Evolutionary conservation across 2,113 vertebrate genomes (phyloP).

Genomic region (Spermophilus dauricus): DNA sequence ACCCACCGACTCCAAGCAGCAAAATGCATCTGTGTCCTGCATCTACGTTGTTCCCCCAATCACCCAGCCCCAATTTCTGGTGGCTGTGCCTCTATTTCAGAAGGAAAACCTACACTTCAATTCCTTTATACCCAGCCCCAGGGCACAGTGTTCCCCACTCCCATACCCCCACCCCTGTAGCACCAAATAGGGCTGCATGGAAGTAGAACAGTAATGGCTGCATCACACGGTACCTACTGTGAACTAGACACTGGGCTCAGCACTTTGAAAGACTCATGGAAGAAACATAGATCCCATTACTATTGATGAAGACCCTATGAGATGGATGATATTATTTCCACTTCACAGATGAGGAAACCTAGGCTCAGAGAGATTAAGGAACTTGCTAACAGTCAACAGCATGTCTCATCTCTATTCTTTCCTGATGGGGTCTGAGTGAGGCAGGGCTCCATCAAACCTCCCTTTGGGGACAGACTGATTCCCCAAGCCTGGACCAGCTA

Average conservation of each 20-base stretch:
- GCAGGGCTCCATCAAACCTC: neutral
- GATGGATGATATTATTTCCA: neutral
- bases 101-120: constrained; percentile 83
- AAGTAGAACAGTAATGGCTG: neutral
- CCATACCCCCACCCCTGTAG: neutral
- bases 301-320: neutral
- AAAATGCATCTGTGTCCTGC: constrained; percentile 92
- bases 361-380: neutral
- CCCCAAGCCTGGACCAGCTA: neutral
- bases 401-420: neutral
- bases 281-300: neutral
- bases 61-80: constrained; percentile 89
- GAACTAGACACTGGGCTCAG: neutral
- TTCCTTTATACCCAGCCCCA: constrained; percentile 21
- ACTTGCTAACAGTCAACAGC: neutral
- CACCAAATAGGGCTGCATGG: neutral
- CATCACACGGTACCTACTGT: rapidly evolving
- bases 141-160: no score
- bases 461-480: neutral
- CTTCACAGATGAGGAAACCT: neutral
- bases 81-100: constrained; percentile 83
- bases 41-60: constrained; percentile 87
- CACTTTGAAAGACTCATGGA: neutral
- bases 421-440: neutral
- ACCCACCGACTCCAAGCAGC: constrained; percentile 86